phyloP scores from a whole-genome alignment of 1,140 invertebrate species.

The Psilanteris sp. region DNA sequence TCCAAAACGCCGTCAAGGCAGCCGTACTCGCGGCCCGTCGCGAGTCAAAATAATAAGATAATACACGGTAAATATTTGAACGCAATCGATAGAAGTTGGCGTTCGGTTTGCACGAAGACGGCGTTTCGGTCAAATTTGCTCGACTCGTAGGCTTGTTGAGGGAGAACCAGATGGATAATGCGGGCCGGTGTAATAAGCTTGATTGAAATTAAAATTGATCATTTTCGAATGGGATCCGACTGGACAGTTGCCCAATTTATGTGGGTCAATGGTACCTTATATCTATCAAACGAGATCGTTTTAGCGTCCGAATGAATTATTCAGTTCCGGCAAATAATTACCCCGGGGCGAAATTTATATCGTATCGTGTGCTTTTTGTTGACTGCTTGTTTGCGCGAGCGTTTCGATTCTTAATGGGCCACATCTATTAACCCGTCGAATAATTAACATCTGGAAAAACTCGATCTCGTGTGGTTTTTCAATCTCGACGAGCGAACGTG shows the following conservation, averaged over 20 bases:
- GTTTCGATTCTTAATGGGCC: constrained; percentile 11
- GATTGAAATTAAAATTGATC: constrained; percentile 3
- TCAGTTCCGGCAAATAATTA: constrained; percentile 47
- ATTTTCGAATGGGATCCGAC: constrained; percentile 17
- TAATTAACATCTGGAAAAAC: no score
- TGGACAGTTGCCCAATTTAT: constrained; percentile 38
- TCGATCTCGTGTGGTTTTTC: no score
- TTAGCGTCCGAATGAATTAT: constrained; percentile 43
- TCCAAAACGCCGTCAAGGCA: constrained; percentile 3
- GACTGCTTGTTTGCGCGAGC: neutral
- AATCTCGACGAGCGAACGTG: no score
- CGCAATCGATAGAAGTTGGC: constrained; percentile 32
- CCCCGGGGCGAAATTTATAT: constrained; percentile 33
- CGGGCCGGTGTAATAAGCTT: neutral
- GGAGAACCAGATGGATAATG: constrained; percentile 21
- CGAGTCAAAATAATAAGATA: constrained; percentile 23
- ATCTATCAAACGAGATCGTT: constrained; percentile 23
- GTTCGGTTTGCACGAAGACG: neutral
- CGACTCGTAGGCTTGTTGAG: neutral
- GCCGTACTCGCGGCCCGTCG: constrained; percentile 1
- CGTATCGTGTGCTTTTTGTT: constrained; percentile 5
- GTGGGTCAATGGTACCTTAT: constrained; percentile 46
- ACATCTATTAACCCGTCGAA: no score
- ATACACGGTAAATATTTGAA: constrained; percentile 18
- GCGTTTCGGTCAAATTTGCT: neutral